Conservation (phyloP, 2,797 vertebrate species). For the Pseudomugil tenellus region DNA sequence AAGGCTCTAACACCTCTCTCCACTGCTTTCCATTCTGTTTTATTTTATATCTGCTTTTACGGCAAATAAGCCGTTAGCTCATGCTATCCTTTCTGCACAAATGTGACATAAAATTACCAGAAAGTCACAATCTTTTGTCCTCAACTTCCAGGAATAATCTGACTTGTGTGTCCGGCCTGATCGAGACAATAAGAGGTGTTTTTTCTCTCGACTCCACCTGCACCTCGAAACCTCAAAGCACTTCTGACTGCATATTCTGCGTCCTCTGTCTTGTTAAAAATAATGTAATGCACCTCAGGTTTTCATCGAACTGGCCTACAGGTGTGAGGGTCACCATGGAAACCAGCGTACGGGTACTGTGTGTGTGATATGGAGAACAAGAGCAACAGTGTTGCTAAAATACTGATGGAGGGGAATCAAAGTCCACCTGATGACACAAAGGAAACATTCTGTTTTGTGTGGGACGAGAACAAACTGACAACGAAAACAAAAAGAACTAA, state of each 20-base stretch:
- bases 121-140: background rate
- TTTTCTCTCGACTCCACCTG: background rate
- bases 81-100: background rate
- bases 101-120: background rate
- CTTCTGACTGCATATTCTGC: conserved; percentile 10
- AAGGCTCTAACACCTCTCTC: conserved; percentile 34
- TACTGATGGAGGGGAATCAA: conserved; percentile 70
- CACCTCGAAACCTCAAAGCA: conserved; percentile 5
- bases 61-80: conserved; percentile 5
- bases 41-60: conserved; percentile 19
- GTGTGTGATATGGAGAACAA: conserved; percentile 70
- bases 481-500: conserved; percentile 74
- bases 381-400: conserved; percentile 62
- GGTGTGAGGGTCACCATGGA: conserved; percentile 28
- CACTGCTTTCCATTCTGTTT: background rate
- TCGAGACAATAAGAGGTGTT: conserved; percentile 13
- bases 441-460: conserved; percentile 66
- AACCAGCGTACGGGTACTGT: conserved; percentile 56
- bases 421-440: conserved; percentile 73
- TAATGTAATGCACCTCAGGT: conserved; percentile 9
- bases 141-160: conserved; percentile 16
- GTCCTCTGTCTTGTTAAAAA: conserved; percentile 20
- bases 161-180: background rate
- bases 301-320: conserved; percentile 18
- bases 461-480: conserved; percentile 85